Evolutionary conservation across 2,113 vertebrate species (phyloP).

Genomic region (Rattus rattus): DNA sequence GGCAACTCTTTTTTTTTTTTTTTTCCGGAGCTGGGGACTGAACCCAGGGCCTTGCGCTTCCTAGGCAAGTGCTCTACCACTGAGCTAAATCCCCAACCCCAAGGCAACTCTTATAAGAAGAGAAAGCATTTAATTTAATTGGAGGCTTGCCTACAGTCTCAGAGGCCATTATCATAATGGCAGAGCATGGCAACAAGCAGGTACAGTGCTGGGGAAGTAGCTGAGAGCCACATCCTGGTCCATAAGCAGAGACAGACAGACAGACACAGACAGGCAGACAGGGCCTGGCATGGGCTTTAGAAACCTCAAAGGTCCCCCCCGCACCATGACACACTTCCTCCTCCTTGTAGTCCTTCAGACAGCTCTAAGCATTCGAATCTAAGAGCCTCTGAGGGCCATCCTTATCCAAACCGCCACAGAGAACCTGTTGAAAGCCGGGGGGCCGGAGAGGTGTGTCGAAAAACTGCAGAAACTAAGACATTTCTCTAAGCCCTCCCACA

Average conservation of each 20-base stretch:
- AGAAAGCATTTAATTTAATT: not conserved
- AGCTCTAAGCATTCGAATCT: not conserved
- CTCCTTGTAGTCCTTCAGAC: not conserved
- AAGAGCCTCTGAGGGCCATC: not conserved
- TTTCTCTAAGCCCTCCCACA: not conserved
- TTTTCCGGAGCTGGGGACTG: no score
- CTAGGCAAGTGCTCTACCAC: no score
- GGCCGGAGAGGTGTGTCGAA: not conserved
- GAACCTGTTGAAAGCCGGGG: not conserved
- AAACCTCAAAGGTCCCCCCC: not conserved
- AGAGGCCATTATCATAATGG: not conserved
- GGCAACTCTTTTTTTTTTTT: not conserved
- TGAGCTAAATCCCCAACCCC: no score
- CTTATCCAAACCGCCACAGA: not conserved
- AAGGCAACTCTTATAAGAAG: not conserved
- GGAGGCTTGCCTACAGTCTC: not conserved
- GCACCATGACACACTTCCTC: not conserved
- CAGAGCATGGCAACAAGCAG: not conserved
- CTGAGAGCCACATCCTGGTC: not conserved
- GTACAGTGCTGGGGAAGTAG: not conserved
- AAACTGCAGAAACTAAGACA: conserved; percentile 36
- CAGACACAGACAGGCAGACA: no score
- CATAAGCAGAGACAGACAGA: not conserved
- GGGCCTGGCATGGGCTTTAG: not conserved
- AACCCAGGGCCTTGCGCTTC: no score